Conservation (phyloP, 2,113 vertebrate species). For the Cyrtonyx montezumae region DNA sequence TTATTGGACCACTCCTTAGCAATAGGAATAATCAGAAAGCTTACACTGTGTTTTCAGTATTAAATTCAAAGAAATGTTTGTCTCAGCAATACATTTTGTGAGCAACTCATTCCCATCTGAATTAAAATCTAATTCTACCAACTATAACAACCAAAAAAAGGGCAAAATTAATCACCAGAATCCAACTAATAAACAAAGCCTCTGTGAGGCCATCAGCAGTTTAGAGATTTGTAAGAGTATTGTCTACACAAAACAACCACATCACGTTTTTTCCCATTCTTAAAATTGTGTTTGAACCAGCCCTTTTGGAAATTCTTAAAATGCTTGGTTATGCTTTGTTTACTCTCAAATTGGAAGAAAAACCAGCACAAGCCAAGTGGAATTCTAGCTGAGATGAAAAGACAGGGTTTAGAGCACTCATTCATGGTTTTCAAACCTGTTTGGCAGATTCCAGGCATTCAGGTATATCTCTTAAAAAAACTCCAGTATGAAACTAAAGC, state of each 20-base stretch:
- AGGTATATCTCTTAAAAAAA: not conserved
- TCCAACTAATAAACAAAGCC: not conserved
- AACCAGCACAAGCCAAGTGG: not conserved
- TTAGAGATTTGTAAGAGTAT: not conserved
- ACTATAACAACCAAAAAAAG: not conserved
- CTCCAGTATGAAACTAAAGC: not conserved
- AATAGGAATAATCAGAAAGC: not conserved
- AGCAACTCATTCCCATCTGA: not conserved
- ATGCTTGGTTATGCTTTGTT: conserved; percentile 32
- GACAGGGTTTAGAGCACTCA: not conserved
- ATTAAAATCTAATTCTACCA: not conserved
- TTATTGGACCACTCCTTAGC: not conserved
- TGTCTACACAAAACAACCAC: not conserved
- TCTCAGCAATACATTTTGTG: not conserved
- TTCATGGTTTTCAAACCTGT: not conserved
- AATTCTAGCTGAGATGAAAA: not conserved
- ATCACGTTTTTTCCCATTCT: not conserved
- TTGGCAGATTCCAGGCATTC: not conserved
- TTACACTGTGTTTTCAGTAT: not conserved
- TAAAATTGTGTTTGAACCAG: not conserved
- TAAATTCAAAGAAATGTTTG: not conserved
- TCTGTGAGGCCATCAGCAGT: not conserved
- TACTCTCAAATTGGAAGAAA: not conserved
- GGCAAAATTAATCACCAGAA: not conserved
- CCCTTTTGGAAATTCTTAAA: not conserved